Evolutionary conservation across 2,797 vertebrate genomes (phyloP).

Genomic region (Onychomys torridus): DNA sequence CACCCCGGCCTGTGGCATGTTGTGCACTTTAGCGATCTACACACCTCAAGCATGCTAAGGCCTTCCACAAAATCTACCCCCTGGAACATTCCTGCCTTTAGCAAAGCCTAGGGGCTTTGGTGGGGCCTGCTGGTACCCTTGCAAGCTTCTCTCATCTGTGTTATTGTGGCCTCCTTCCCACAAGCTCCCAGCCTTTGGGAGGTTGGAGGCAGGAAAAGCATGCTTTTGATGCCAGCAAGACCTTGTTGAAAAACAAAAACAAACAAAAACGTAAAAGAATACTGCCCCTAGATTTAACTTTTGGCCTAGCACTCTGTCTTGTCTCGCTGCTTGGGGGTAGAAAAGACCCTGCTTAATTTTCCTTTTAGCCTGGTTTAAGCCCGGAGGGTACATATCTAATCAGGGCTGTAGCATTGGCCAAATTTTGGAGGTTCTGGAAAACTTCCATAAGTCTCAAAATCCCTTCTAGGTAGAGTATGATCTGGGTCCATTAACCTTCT

Average conservation of each 20-base stretch:
- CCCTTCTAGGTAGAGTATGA: background rate
- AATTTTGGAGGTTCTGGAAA: background rate
- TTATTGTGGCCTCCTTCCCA: background rate
- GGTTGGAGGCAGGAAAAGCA: background rate
- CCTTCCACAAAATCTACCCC: background rate
- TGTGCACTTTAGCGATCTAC: background rate
- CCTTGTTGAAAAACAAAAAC: background rate
- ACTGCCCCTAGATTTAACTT: background rate
- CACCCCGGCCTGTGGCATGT: background rate
- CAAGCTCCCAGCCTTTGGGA: background rate
- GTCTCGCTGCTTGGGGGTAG: background rate
- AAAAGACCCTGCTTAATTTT: background rate
- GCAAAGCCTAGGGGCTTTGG: background rate
- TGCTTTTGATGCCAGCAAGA: background rate
- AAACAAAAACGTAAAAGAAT: background rate
- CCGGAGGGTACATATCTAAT: background rate
- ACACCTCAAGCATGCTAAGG: background rate
- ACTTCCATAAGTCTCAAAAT: background rate
- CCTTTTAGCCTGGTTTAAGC: background rate
- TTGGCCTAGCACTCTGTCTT: background rate
- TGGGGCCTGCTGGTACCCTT: background rate
- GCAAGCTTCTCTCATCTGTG: background rate
- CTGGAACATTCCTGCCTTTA: constrained; percentile 5
- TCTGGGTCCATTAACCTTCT: background rate
- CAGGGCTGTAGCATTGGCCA: background rate